These are phyloP conservation scores for Odobenus rosmarus DNA, from an alignment of 2,113 vertebrate genomes.

Conservation along the genomic window DNA sequence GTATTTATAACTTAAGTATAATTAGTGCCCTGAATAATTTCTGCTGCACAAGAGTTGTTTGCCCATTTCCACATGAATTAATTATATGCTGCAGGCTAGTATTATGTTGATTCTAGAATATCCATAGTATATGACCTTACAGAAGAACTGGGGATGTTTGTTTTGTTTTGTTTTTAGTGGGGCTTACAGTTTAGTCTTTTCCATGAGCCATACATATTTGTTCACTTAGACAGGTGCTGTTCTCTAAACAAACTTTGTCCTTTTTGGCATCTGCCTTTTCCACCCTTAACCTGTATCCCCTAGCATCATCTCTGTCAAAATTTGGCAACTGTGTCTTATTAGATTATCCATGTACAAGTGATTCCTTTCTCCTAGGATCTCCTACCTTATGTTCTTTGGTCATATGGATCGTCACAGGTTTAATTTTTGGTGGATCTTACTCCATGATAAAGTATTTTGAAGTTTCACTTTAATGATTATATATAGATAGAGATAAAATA, in stretches of 20 bases:
- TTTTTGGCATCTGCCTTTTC: slow-evolving; percentile 13
- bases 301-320: not conserved
- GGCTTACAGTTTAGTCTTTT: slow-evolving; percentile 11
- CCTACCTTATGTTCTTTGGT: not conserved
- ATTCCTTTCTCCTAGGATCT: not conserved
- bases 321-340: not conserved
- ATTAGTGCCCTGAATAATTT: slow-evolving; percentile 18
- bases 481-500: not conserved
- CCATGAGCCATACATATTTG: not conserved
- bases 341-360: not conserved
- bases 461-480: not conserved
- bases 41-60: not conserved
- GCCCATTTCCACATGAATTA: not conserved
- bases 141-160: not conserved
- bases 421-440: not conserved
- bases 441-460: not conserved
- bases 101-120: not conserved
- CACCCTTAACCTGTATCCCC: not conserved
- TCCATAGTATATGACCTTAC: not conserved
- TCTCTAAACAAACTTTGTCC: not conserved
- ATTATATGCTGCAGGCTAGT: not conserved
- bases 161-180: not conserved
- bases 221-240: not conserved
- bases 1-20: slow-evolving; percentile 40
- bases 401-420: not conserved